Conservation (phyloP, 1,140 invertebrate species). For the Cataglyphis hispanica region DNA sequence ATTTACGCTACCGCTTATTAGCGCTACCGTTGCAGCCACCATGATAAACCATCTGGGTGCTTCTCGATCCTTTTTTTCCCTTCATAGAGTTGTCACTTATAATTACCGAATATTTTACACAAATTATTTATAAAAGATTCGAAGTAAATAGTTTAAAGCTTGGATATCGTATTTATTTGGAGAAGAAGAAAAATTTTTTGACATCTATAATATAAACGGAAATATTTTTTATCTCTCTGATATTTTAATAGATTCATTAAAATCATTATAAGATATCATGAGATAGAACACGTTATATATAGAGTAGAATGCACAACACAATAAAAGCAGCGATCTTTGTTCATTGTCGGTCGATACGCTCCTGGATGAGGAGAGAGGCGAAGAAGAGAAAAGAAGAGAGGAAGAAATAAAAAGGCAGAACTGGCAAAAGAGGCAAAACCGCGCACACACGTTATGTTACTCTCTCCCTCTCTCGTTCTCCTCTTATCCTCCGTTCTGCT, state of each 20-base stretch:
- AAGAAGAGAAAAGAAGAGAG: conserved; percentile 55
- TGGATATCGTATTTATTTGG: neutral
- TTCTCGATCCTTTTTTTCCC: neutral
- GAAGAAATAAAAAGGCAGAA: conserved; percentile 65
- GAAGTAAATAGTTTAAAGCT: neutral
- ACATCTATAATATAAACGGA: neutral
- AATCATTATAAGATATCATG: neutral
- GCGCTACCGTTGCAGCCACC: conserved; percentile 42
- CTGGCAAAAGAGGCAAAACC: conserved; percentile 74
- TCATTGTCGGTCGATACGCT: conserved; percentile 64
- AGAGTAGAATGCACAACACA: neutral
- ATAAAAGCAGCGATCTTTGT: conserved; percentile 6
- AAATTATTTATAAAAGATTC: neutral
- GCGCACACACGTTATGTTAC: conserved; percentile 31
- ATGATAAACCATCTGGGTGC: conserved; percentile 50
- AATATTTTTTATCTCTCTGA: neutral
- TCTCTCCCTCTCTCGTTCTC: conserved; percentile 8
- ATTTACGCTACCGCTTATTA: conserved; percentile 34
- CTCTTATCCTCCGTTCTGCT: conserved; percentile 36
- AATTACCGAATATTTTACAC: conserved; percentile 2
- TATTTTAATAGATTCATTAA: neutral
- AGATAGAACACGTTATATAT: neutral
- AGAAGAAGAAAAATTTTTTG: neutral
- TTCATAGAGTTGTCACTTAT: neutral
- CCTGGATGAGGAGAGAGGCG: conserved; percentile 66